Evolutionary conservation across 37 sponge, comb jelly and placozoan genomes (phyloP), one percentile per base, ranked within the genome.

Genomic region (Amphimedon queenslandica): DNA sequence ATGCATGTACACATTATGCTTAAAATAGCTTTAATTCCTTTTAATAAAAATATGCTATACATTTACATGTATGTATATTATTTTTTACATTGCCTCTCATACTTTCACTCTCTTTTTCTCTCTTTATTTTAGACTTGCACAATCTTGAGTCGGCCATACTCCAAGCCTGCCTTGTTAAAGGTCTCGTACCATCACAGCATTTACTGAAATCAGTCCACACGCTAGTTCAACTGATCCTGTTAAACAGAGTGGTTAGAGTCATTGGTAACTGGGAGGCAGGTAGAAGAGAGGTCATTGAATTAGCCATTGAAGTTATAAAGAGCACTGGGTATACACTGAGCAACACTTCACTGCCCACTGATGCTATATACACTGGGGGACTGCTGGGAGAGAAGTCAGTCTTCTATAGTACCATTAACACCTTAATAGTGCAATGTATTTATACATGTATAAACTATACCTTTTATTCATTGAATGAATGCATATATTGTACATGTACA

Each of bases 201-300:
- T 78, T 84, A 36, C 85, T 76, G 64, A 25, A 41, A 41, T 72
- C 84, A 29, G 84, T 84, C 33, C 63, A 47, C 1, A 42, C 77
- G 73, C 42, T 84, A 2, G 42, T 84, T 31, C 11, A 42, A 13
- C 68, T 84, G 47, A 51, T 78, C 0, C 79, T 72, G 58, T 4
- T 21, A 8, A 55, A 73, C 53, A 36, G 55, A 3, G 3, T 81
- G 2, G 65, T 75, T n/a, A 65, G 58, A 10, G 66, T 86, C 3
- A 34, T 20, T 68, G 87, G 87, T 6, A 69, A 70, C 34, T 58
- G 64, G 55, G 47, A 68, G 28, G 32, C 51, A 42, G 87, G 87
- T 18, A 86, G 79, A 77, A 72, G 71, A 27, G 34, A 36, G 11
- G 60, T 28, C 43, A 71, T 84, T 16, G 24, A 81, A 66, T 58